Percentiles rank a stretch among this genome's conserved stretches.
phyloP scores from a whole-genome alignment of 2,888 invertebrate species.

The Lobophora halterata region DNA sequence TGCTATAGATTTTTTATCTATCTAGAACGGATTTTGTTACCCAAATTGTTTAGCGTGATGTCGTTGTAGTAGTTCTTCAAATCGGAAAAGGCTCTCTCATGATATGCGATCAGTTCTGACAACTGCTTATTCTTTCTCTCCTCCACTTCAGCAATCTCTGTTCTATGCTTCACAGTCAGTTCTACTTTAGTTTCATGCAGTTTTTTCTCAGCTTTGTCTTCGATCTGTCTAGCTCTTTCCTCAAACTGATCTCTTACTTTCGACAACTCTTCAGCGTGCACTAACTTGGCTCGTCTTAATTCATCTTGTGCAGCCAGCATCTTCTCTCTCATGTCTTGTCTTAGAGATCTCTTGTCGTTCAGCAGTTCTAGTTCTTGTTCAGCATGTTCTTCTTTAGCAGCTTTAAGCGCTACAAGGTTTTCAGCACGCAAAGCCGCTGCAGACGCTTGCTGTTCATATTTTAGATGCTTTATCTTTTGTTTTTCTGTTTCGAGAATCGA shows the following conservation, averaged over 20 bases:
- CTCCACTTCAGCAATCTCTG: conserved; percentile 94
- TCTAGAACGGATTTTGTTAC: conserved; percentile 49
- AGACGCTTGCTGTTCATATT: conserved; percentile 94
- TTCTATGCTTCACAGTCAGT: conserved; percentile 86
- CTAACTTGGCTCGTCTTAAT: conserved; percentile 85
- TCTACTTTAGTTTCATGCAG: conserved; percentile 86
- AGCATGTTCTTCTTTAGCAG: conserved; percentile 90
- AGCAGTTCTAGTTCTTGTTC: conserved; percentile 88
- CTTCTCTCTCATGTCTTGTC: conserved; percentile 85
- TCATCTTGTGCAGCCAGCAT: conserved; percentile 86
- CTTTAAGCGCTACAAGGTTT: conserved; percentile 89
- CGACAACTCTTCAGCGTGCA: conserved; percentile 88
- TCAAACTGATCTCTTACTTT: conserved; percentile 76
- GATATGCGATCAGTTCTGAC: conserved; percentile 88
- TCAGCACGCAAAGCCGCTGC: conserved; percentile 92
- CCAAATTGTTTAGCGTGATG: conserved; percentile 95
- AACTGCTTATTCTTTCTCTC: conserved; percentile 95
- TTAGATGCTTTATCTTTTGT: conserved; percentile 95
- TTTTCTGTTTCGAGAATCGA: conserved; percentile 92
- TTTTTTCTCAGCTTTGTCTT: conserved; percentile 85
- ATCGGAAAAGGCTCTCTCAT: conserved; percentile 92
- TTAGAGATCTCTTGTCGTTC: conserved; percentile 85
- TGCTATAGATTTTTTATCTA: background rate
- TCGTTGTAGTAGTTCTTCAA: conserved; percentile 98
- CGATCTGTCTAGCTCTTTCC: conserved; percentile 73